These are phyloP conservation scores for Pseudolaguvia tuberculata DNA, from an alignment of 2,113 vertebrate species.

Conservation along the genomic window DNA sequence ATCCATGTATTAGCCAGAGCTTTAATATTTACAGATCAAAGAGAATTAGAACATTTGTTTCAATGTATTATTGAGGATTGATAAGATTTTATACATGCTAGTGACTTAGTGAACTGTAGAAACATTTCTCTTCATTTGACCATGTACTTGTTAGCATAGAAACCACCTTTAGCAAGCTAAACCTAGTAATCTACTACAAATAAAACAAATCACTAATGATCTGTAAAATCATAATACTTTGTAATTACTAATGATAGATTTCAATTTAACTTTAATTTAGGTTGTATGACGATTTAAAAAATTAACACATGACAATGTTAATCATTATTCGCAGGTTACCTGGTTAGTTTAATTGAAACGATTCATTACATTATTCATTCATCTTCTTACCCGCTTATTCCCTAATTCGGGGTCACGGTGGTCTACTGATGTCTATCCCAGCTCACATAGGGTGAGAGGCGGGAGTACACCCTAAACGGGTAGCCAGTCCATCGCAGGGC, in stretches of 20 bases:
- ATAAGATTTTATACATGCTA: neutral
- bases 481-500: no score
- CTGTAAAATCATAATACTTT: neutral
- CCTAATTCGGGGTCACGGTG: no score
- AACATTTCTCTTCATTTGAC: neutral
- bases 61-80: neutral
- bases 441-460: no score
- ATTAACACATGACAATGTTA: no score
- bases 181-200: neutral
- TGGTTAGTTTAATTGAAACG: no score
- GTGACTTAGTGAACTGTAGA: neutral
- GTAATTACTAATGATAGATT: neutral
- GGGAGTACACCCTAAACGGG: no score
- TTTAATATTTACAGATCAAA: neutral
- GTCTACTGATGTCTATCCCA: no score
- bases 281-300: no score
- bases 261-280: neutral
- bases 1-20: neutral
- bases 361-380: no score
- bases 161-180: neutral
- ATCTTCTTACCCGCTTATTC: no score
- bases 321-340: no score
- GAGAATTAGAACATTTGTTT: neutral
- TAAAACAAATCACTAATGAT: neutral
- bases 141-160: neutral